Evolutionary conservation across 2,797 vertebrate genomes (phyloP).

Genomic region (Anomalospiza imberbis): DNA sequence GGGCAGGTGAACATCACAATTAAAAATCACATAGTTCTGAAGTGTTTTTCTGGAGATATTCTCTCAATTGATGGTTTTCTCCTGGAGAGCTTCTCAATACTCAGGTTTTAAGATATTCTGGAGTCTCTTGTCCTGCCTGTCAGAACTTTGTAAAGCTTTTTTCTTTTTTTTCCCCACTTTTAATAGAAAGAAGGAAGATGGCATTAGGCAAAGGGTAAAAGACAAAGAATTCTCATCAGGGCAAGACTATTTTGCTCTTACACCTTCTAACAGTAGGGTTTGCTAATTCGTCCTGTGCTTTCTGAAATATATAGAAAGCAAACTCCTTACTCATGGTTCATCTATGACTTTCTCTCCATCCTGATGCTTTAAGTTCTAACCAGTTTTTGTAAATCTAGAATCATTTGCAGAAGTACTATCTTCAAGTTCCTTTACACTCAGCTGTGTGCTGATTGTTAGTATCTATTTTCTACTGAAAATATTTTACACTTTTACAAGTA

Average conservation of each 20-base stretch:
- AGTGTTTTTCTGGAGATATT: not conserved
- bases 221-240: not conserved
- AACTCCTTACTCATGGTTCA: not conserved
- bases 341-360: not conserved
- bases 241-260: not conserved
- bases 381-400: not conserved
- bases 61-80: not conserved
- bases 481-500: not conserved
- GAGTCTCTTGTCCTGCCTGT: not conserved
- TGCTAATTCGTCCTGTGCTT: not conserved
- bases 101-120: not conserved
- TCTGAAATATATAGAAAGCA: not conserved
- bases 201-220: not conserved
- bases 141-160: not conserved
- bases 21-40: not conserved
- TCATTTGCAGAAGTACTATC: not conserved
- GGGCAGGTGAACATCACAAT: not conserved
- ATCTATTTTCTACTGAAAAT: not conserved
- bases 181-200: not conserved
- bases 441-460: not conserved
- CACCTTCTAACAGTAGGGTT: not conserved
- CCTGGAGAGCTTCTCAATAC: not conserved
- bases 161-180: fast-evolving
- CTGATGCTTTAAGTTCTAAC: not conserved
- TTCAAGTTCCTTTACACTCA: not conserved